A percentile compares a stretch with the other conserved stretches of the same genome.
These are phyloP conservation scores for Anagrus nilaparvatae DNA, from an alignment of 1,140 invertebrate genomes.

Conservation along the genomic window DNA sequence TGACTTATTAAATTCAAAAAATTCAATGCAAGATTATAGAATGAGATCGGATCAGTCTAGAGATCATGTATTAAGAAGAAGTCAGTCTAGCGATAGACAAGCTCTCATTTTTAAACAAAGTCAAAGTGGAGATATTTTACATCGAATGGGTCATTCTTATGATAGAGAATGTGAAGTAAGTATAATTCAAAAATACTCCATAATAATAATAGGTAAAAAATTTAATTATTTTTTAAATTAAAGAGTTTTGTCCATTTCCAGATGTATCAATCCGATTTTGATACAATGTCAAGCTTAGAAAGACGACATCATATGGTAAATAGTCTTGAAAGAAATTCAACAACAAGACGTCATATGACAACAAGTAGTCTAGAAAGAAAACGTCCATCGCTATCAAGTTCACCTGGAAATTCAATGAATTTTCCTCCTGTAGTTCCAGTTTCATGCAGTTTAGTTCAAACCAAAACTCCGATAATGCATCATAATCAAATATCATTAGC, in stretches of 20 bases:
- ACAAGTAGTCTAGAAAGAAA: conserved; percentile 40
- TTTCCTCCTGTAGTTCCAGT: conserved; percentile 38
- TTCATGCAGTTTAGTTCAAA: conserved; percentile 37
- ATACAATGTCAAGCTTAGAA: conserved; percentile 30
- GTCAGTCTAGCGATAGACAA: conserved; percentile 37
- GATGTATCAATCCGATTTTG: conserved; percentile 27
- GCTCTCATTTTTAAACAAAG: conserved; percentile 33
- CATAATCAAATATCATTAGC: conserved; percentile 24
- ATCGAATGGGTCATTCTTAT: conserved; percentile 36
- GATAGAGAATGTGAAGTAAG: conserved; percentile 32
- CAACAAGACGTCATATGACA: conserved; percentile 31
- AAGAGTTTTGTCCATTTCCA: conserved; percentile 16
- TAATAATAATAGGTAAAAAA: too few species aligned
- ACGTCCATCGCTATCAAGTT: conserved; percentile 29
- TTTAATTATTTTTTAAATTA: conserved; percentile 6
- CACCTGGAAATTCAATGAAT: conserved; percentile 30
- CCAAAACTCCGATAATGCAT: conserved; percentile 34
- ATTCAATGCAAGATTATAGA: conserved; percentile 29
- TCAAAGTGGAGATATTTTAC: conserved; percentile 38
- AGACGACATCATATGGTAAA: conserved; percentile 39
- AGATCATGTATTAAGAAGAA: conserved; percentile 36
- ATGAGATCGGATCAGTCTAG: conserved; percentile 39
- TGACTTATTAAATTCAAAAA: conserved; percentile 20
- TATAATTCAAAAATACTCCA: not conserved
- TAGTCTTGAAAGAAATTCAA: conserved; percentile 39